Evolutionary conservation across 2,797 vertebrate genomes (phyloP), one percentile per base, ranked within the genome.

Genomic region (Pitangus sulphuratus): DNA sequence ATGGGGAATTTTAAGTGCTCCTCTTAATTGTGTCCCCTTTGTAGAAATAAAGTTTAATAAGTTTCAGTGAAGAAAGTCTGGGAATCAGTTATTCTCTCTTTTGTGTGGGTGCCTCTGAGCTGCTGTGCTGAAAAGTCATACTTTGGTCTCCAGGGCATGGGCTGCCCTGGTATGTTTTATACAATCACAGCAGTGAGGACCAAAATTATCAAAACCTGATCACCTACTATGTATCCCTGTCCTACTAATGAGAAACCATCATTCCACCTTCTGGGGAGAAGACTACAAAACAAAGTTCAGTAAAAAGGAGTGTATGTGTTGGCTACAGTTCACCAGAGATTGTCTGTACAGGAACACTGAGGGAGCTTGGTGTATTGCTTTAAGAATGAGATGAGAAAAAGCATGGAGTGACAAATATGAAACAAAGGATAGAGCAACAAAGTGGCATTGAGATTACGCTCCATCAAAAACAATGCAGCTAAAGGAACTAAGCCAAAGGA

Each of bases 401-500:
- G 15, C 12, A 9, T 19, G 10, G 47, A 54, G 21, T n/a, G 35
- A 31, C 12, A 54, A 12, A 1, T 42, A 20, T 35, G 61, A 42
- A 61, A n/a, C 35, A 68, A 60, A 40, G 33, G 40, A 14, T 13
- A 35, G 33, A 53, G 25, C 18, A 75, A 24, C 54, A 75, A 18
- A 47, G 33, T 0, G 0, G 1, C 47, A 42, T 8, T 21, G 61
- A 28, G 31, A 30, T 24, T 35, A 9, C n/a, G 40, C 31, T 35
- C 40, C 40, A 15, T 12, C 12, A 9, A 61, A 75, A 82, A 26
- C 54, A 47, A 7, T 42, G 47, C 33, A 61, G 40, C 33, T 53
- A 47, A 22, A 61, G 33, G 33, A 81, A 2, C 17, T 81, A 35
- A 47, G 33, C 30, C 33, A 53, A 53, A 81, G 15, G 30, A 35